Percentiles rank a stretch among this genome's conserved stretches.
Conservation (phyloP, 1,140 invertebrate genomes). For the Leptinotarsa texana region DNA sequence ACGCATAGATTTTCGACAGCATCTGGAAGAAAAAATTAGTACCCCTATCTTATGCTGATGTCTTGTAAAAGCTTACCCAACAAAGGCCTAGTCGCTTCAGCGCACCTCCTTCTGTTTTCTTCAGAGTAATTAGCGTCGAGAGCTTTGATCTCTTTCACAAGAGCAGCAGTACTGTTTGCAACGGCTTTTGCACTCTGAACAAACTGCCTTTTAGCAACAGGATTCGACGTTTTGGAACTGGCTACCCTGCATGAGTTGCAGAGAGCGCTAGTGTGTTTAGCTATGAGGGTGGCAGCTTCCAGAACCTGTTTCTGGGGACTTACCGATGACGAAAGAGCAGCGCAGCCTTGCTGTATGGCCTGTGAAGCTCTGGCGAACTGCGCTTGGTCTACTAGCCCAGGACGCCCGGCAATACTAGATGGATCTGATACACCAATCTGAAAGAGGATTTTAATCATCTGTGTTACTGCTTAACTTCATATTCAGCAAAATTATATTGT, state of each 20-base stretch:
- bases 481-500: too few species aligned
- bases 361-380: slow-evolving; percentile 86
- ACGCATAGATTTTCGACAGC: slow-evolving; percentile 91
- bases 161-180: slow-evolving; percentile 90
- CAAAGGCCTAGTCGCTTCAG: slow-evolving; percentile 81
- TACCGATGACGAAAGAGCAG: slow-evolving; percentile 74
- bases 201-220: slow-evolving; percentile 94
- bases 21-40: slow-evolving; percentile 58
- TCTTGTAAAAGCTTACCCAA: slow-evolving; percentile 57
- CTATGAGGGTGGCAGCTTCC: slow-evolving; percentile 89
- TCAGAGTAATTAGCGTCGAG: slow-evolving; percentile 84
- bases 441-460: slow-evolving; percentile 2
- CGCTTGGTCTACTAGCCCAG: slow-evolving; percentile 90
- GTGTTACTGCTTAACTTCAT: too few species aligned
- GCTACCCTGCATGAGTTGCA: slow-evolving; percentile 94
- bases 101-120: slow-evolving; percentile 74
- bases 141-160: slow-evolving; percentile 95
- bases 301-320: slow-evolving; percentile 86
- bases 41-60: background rate
- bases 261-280: slow-evolving; percentile 93
- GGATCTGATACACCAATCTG: slow-evolving; percentile 87
- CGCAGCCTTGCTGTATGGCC: slow-evolving; percentile 87
- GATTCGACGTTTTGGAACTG: slow-evolving; percentile 89
- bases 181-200: slow-evolving; percentile 97
- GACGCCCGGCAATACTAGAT: slow-evolving; percentile 84